Evolutionary conservation across 1,140 invertebrate genomes (phyloP), one percentile per base, ranked within the genome.

Genomic region (Temnothorax curvispinosus): DNA sequence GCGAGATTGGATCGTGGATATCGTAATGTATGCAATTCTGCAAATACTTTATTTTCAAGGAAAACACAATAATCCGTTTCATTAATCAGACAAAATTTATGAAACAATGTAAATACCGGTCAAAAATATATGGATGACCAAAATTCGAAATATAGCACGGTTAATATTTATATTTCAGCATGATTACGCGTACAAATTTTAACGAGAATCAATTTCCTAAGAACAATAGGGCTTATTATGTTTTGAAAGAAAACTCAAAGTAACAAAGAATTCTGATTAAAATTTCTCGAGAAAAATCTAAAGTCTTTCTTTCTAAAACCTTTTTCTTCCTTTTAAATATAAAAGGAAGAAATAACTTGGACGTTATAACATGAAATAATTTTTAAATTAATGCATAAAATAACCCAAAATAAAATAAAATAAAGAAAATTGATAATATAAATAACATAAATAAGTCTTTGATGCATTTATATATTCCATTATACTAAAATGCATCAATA

Each of bases 11-110:
- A 41, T 9, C 21, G 52, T 52, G 3, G 9, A 21, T 50, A 74
- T 74, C n/a, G 21, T 47, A 47, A 11, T 9, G 18, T 2, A 11
- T 4, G 32, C n/a, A 41, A 60, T 38, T 41, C 32, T 21, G 52
- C 21, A 75, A 75, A 84, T 27, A 60, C 27, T 84, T 84, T 75
- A 75, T 84, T 84, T 74, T 60, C n/a, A 84, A 84, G 58, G 56
- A 60, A 75, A 84, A 84, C 32, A 74, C 9, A 38, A 38, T 60
- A 52, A 44, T 74, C 41, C 50, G 5, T 74, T 60, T 32, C 27
- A 74, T 84, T 74, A 60, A 75, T 60, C 69, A 47, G 44, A 62
- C 21, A 62, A 75, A 50, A 84, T 50, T 60, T 35, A 21, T 32
- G 56, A 74, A 84, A 84, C 69, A 84, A 67, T 80, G 62, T 80